Evolutionary conservation across 2,113 vertebrate species (phyloP), one percentile per base, ranked within the genome.

Genomic region (Festucalex cinctus): DNA sequence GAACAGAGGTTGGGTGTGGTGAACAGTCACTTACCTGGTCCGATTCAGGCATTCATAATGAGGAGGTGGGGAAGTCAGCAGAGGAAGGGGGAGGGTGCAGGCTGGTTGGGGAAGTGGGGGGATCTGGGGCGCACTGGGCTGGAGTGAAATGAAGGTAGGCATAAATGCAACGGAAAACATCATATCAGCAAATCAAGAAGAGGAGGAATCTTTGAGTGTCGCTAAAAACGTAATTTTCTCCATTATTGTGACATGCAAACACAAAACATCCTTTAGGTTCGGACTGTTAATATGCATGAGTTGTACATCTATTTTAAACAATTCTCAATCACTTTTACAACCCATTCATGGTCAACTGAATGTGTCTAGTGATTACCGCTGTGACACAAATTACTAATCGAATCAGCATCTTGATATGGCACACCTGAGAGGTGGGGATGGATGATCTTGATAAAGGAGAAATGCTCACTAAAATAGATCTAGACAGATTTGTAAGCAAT

Each of bases 1-100:
- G 51, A 44, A 65, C 0, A 36, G 39, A 36, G n/a, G 43, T 3
- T 9, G 13, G 9, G 24, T 68, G 63, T 63, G 61, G 64, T 60
- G 64, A 64, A 75, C 57, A 37, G 61, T 71, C 24, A 91, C 96
- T 98, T 94, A 98, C 96, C 93, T 95, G 74, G 59, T 78, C 90
- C 83, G 84, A 86, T 87, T 96, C 92, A 97, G 91, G 94, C 94
- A 92, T 93, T 94, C 95, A 95, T 94, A 92, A 93, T 90, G 89
- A 94, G 93, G 91, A 91, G 89, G 93, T 94, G 87, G 92, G 81
- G 82, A 83, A 88, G 83, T 95, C 94, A 88, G 93, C 91, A 87
- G 92, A 75, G 90, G 92, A 71, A 86, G 92, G 89, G 92, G 92
- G 85, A 88, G 94, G 93, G 93, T 89, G 90, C 93, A 82, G 93